phyloP scores from a whole-genome alignment of 2,888 invertebrate genomes.

The Drosophila stalkeri region DNA sequence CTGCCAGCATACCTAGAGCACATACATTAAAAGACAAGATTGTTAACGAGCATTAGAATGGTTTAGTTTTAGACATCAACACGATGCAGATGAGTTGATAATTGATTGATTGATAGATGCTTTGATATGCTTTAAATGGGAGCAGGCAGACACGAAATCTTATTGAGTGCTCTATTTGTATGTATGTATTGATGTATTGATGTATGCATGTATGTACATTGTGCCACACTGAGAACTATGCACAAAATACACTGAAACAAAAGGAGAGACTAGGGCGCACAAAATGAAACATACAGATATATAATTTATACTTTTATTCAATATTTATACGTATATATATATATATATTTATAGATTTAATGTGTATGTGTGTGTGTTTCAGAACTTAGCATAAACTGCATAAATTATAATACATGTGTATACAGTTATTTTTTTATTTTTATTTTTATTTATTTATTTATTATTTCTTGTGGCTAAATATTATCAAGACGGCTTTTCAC shows the following conservation, averaged over 20 bases:
- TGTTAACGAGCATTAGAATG: constrained; percentile 38
- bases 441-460: constrained; percentile 6
- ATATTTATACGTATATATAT: constrained; percentile 52
- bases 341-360: constrained; percentile 41
- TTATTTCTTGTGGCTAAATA: constrained; percentile 12
- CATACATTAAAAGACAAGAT: constrained; percentile 46
- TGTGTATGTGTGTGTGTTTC: constrained; percentile 15
- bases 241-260: constrained; percentile 65
- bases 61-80: constrained; percentile 50
- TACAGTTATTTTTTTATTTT: constrained; percentile 27
- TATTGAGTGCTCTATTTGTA: constrained; percentile 49
- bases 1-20: constrained; percentile 27
- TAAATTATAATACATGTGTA: constrained; percentile 72
- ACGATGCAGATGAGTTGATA: constrained; percentile 57
- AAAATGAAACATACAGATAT: constrained; percentile 54
- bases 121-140: constrained; percentile 42
- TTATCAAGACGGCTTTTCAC: constrained; percentile 33
- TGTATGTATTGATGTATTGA: constrained; percentile 11
- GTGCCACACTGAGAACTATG: constrained; percentile 62
- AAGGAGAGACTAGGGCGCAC: constrained; percentile 24
- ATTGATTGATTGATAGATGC: constrained; percentile 25
- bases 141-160: constrained; percentile 57
- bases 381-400: constrained; percentile 61
- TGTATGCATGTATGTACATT: constrained; percentile 45
- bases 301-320: constrained; percentile 54